Conservation (phyloP, 2,888 invertebrate species). For the Hydriomena furcata region DNA sequence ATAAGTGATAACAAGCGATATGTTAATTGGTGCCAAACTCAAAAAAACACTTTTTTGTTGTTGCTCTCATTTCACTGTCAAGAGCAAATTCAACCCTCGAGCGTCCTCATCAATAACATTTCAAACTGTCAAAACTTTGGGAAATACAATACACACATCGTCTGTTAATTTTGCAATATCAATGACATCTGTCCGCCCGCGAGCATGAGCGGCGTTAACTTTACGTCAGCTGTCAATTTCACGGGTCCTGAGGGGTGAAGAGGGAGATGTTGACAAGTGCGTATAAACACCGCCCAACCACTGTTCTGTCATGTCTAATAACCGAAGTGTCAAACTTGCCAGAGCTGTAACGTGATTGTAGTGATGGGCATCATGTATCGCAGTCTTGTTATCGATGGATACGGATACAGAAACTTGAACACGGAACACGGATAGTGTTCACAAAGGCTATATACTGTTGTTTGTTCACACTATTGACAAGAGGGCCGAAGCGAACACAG, state of each 20-base stretch:
- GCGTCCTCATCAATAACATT: constrained; percentile 20
- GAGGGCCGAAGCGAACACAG: not conserved
- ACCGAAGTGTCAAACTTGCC: constrained; percentile 34
- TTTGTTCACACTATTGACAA: not conserved
- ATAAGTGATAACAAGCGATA: not conserved
- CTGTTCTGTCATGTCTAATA: constrained; percentile 33
- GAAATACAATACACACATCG: constrained; percentile 18
- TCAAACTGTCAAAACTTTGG: constrained; percentile 20
- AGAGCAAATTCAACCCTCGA: not conserved
- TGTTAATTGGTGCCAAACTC: not conserved
- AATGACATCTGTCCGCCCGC: constrained; percentile 24
- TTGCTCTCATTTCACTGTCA: constrained; percentile 4
- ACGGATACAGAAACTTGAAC: constrained; percentile 18
- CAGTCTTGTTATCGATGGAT: constrained; percentile 2
- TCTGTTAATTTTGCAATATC: constrained; percentile 24
- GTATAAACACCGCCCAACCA: constrained; percentile 37
- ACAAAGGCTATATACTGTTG: not conserved
- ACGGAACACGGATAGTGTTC: constrained; percentile 1
- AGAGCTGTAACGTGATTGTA: constrained; percentile 11
- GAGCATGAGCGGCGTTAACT: constrained; percentile 25
- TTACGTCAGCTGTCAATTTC: constrained; percentile 41
- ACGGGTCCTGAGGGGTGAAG: constrained; percentile 26
- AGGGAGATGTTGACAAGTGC: constrained; percentile 31
- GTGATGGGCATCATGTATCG: constrained; percentile 17
- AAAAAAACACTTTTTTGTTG: too few relatives aligned